phyloP scores from a whole-genome alignment of 92 coral and sea anemone species.

The Umimayanthus chanpuru region DNA sequence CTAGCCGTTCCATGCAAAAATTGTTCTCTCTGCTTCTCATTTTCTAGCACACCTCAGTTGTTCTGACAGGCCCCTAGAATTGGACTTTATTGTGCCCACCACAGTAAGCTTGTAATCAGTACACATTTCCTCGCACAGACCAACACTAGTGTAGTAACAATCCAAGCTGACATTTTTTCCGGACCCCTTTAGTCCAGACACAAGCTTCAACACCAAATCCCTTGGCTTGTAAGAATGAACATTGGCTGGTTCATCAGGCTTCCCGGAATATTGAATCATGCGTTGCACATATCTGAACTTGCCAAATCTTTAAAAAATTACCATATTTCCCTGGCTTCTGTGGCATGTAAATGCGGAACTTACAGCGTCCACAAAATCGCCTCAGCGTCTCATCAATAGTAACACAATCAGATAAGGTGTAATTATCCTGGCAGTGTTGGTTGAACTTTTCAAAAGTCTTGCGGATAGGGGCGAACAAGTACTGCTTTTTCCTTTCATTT shows the following conservation, averaged over 20 bases:
- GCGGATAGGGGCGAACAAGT: background rate
- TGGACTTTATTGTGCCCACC: background rate
- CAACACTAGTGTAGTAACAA: background rate
- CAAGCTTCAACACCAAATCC: background rate
- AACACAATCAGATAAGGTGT: background rate
- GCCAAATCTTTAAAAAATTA: background rate
- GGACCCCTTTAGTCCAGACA: background rate
- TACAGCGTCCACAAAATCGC: background rate
- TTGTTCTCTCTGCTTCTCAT: background rate
- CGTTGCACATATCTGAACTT: background rate
- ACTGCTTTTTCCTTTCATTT: background rate
- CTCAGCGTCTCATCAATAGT: background rate
- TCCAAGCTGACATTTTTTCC: background rate
- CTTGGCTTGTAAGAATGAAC: background rate
- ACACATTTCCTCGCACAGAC: background rate
- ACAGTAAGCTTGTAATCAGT: background rate
- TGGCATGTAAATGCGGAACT: background rate
- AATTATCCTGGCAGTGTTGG: background rate
- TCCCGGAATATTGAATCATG: background rate
- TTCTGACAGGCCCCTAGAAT: background rate
- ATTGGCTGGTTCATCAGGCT: background rate
- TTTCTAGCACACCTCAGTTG: background rate
- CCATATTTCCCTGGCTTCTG: conserved; percentile 24
- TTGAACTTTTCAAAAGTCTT: background rate
- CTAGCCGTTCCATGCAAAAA: background rate